Percentiles rank a stretch among this genome's conserved stretches.
Evolutionary conservation across 2,113 vertebrate genomes (phyloP).

Genomic region (Phoxinus phoxinus): DNA sequence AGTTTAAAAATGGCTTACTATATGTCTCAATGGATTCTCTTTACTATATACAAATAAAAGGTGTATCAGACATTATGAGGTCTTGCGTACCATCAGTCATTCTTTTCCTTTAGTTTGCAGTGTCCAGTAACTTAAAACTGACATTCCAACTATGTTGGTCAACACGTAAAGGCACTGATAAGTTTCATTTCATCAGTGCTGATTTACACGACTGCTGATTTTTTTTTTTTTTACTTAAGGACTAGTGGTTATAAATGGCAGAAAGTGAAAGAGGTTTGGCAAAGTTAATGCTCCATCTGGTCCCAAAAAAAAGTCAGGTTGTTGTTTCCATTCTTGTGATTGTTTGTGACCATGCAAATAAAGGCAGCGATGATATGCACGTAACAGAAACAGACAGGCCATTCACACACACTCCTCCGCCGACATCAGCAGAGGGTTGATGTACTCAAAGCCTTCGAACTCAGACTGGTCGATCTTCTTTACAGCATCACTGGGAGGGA

Average conservation of each 20-base stretch:
- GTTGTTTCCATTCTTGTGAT: slow-evolving; percentile 51
- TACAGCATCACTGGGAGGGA: slow-evolving; percentile 85
- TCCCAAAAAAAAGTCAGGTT: slow-evolving; percentile 28
- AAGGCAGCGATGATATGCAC: slow-evolving; percentile 56
- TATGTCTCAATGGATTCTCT: slow-evolving; percentile 62
- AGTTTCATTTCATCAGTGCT: slow-evolving; percentile 68
- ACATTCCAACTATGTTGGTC: slow-evolving; percentile 59
- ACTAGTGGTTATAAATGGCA: slow-evolving; percentile 79
- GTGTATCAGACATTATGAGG: slow-evolving; percentile 57
- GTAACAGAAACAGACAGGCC: slow-evolving; percentile 17
- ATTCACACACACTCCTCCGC: slow-evolving; percentile 97
- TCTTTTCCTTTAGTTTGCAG: slow-evolving; percentile 28
- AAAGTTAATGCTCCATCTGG: slow-evolving; percentile 56
- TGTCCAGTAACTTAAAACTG: slow-evolving; percentile 67
- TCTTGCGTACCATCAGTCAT: slow-evolving; percentile 37
- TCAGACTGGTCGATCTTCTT: slow-evolving; percentile 99
- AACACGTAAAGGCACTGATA: slow-evolving; percentile 61
- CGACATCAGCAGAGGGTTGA: slow-evolving; percentile 98
- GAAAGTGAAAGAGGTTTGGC: slow-evolving; percentile 76
- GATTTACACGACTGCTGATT: slow-evolving; percentile 68
- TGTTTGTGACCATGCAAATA: slow-evolving; percentile 65
- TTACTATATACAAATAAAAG: slow-evolving; percentile 71
- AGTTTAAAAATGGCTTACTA: slow-evolving; percentile 62
- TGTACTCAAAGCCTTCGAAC: slow-evolving; percentile 99
- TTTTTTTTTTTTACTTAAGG: slow-evolving; percentile 66